Evolutionary conservation across 2,888 invertebrate genomes (phyloP), one percentile per base, ranked within the genome.

Genomic region (Argyresthia goedartella): DNA sequence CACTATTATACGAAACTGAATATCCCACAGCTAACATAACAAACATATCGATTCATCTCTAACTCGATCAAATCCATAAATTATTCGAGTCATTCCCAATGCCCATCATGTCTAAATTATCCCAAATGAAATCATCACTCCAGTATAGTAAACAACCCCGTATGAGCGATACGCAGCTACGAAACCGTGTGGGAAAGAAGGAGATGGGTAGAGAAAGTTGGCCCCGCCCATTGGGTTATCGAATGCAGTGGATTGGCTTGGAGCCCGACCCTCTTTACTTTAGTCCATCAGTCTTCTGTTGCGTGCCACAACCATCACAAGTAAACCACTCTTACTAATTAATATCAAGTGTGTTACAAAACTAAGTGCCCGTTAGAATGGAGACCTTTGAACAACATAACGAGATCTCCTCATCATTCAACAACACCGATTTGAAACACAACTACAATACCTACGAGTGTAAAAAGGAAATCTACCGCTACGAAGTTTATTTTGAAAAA

Each of bases 51-150:
- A 25, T 25, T 25, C 25, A 25, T 6, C 25, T 25, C 25, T 25
- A 25, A 2, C 2, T 25, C 25, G 25, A 25, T 25, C 25, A 25
- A 25, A 25, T 4, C 3, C 25, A 25, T 25, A 25, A 25, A 25
- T 25, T 25, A 25, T 25, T 2, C 25, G 25, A 25, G 25, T 25
- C 25, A 25, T 25, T 25, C 25, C 25, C 25, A 39, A 39, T 39
- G 10, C 39, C 39, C 39, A n/a, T 39, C 39, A 25, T 25, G 9
- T 39, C 39, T n/a, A 9, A 39, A 39, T 39, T 11, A 39, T 11
- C 45, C 69, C 75, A 61, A 69, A 80, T 82, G 81, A 81, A 81
- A 76, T 82, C 81, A 82, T 72, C 66, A 71, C 66, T 73, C 73
- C 80, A 81, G 81, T 81, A 81, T 81, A 77, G 67, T 66, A n/a